Evolutionary conservation across 2,888 invertebrate species (phyloP).

Genomic region (Melipona beecheii): DNA sequence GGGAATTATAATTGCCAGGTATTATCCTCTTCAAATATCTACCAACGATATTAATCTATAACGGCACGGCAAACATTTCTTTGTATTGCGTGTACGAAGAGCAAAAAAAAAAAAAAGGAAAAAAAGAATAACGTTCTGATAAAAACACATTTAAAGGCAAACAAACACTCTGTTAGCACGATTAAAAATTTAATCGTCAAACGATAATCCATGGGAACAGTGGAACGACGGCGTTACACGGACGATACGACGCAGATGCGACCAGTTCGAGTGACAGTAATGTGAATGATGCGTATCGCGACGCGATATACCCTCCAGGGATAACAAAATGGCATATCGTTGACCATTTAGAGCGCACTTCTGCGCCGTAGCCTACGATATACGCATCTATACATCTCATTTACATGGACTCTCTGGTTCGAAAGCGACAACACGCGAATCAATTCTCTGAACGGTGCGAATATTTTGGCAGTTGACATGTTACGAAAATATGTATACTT

Average conservation of each 20-base stretch:
- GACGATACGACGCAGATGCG: constrained; percentile 10
- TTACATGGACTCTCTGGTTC: not conserved
- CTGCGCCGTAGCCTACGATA: not conserved
- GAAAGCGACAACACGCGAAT: not conserved
- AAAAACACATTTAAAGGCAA: constrained; percentile 2
- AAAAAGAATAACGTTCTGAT: not conserved
- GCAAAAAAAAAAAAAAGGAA: not conserved
- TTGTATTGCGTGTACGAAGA: not conserved
- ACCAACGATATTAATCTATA: not conserved
- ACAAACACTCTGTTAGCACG: not conserved
- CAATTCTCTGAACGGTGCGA: constrained; percentile 5
- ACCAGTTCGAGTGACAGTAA: constrained; percentile 61
- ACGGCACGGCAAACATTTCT: not conserved
- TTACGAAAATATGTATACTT: too few species aligned
- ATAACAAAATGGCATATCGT: constrained; percentile 59
- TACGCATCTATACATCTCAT: not conserved
- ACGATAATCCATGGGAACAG: not conserved
- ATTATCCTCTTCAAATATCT: not conserved
- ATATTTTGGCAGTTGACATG: not conserved
- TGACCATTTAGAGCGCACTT: constrained; percentile 62
- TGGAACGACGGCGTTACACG: constrained; percentile 3
- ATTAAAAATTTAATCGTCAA: constrained; percentile 19
- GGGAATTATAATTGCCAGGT: not conserved
- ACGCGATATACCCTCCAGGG: constrained; percentile 31
- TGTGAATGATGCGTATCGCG: constrained; percentile 48